Evolutionary conservation across 1,140 invertebrate species (phyloP), one percentile per base, ranked within the genome.

Genomic region (Solen grandis): DNA sequence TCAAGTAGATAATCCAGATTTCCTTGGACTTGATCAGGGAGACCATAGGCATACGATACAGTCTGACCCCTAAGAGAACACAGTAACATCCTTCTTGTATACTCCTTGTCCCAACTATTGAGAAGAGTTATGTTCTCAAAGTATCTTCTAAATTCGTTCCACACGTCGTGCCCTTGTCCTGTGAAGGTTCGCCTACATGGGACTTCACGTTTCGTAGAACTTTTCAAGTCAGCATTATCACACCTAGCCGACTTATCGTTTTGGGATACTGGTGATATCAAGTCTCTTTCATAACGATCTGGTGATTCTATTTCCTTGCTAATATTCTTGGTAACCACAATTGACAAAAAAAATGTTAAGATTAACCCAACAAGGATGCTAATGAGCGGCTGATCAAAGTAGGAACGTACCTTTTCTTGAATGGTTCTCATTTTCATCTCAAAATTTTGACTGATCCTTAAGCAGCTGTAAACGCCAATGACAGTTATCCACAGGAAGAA

Each of bases 21-120:
- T 22, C 19, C 22, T 46, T 68, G 65, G 4, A 68, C 22, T 16
- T 52, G 16, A 5, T 50, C 50, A 4, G 68, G 81, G 16, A 73
- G n/a, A 16, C 81, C 81, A 55, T 83, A 83, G 19, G 75, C 81
- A 52, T 41, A 83, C 13, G 74, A 55, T 35, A 74, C 81, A 29
- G 81, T 69, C 38, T 83, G 81, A 41, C 75, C 81, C 19, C 75
- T 13, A 19, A 83, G 38, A 25, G 54, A 73, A 68, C 81, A 78
- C 59, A 78, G 33, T 8, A 83, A 54, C 13, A 66, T 54, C 69
- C 25, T 55, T 41, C 75, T 41, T n/a, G 60, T 73, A 46, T 59
- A 29, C 35, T 82, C 73, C 16, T 59, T 31, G 22, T 25, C 14
- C 78, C 69, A 74, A 25, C 16, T 38, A 41, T 82, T 75, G n/a